Evolutionary conservation across 2,797 vertebrate species (phyloP).

Genomic region (Diceros bicornis): DNA sequence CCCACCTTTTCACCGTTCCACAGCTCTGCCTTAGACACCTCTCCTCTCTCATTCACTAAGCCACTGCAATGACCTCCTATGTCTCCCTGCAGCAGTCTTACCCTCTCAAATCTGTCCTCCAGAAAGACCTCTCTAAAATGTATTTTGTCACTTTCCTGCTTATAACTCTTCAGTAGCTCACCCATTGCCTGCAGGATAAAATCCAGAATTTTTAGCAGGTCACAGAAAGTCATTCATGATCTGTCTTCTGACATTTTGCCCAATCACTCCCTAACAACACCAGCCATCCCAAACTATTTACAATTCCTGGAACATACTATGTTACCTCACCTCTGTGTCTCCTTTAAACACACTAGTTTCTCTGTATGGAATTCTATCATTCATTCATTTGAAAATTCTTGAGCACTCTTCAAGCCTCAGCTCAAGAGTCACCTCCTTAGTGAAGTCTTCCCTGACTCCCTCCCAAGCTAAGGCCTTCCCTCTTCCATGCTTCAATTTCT

Average conservation of each 20-base stretch:
- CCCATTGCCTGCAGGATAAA: not conserved
- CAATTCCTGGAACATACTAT: not conserved
- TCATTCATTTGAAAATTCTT: not conserved
- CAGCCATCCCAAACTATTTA: not conserved
- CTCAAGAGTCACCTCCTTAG: not conserved
- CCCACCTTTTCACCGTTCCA: not conserved
- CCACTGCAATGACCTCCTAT: not conserved
- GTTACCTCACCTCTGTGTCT: not conserved
- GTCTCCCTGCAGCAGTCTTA: not conserved
- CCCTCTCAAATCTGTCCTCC: not conserved
- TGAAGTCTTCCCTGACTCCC: not conserved
- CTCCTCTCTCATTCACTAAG: not conserved
- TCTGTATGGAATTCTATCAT: not conserved
- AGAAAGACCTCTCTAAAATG: not conserved
- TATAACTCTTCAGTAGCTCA: not conserved
- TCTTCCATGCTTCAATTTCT: not conserved
- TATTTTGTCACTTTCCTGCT: not conserved
- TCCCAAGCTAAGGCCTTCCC: not conserved
- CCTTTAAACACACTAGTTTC: not conserved
- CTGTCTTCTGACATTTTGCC: not conserved
- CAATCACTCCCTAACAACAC: not conserved
- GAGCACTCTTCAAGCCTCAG: not conserved
- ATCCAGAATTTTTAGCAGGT: not conserved
- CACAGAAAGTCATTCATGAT: not conserved
- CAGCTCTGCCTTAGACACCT: not conserved